Evolutionary conservation across 2,113 vertebrate species (phyloP).

Genomic region (Edolisoma coerulescens): DNA sequence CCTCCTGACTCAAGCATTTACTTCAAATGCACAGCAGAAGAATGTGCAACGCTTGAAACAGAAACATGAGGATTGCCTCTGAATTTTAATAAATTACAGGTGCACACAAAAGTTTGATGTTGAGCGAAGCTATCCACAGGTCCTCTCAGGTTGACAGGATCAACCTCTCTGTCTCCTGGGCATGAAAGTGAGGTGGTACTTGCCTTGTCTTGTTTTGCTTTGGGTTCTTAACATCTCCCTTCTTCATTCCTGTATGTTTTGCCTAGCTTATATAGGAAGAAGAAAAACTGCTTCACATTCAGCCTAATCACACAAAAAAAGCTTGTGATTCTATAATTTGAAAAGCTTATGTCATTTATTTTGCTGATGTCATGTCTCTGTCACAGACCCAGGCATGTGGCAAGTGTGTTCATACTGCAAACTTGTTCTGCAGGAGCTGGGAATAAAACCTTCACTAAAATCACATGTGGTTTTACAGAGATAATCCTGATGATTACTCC

Average conservation of each 20-base stretch:
- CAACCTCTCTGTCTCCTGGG: background rate
- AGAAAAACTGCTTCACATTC: background rate
- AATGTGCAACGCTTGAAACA: background rate
- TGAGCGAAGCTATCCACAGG: background rate
- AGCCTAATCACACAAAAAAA: background rate
- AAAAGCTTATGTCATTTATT: background rate
- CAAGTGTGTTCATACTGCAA: background rate
- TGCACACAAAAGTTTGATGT: background rate
- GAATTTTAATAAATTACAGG: background rate
- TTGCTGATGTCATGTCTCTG: background rate
- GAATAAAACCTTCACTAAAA: background rate
- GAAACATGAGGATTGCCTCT: background rate
- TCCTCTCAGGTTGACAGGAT: background rate
- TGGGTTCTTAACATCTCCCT: background rate
- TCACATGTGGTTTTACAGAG: background rate
- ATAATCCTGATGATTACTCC: background rate
- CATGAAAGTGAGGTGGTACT: background rate
- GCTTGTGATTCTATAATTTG: background rate
- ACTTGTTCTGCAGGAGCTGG: background rate
- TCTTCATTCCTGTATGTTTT: background rate
- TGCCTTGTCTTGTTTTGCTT: background rate
- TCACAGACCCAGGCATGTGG: background rate
- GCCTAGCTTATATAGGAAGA: background rate
- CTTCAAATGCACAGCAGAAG: background rate
- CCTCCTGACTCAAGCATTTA: background rate